Conservation (phyloP, 92 coral and sea anemone species). For the Epizoanthus ramosus region DNA sequence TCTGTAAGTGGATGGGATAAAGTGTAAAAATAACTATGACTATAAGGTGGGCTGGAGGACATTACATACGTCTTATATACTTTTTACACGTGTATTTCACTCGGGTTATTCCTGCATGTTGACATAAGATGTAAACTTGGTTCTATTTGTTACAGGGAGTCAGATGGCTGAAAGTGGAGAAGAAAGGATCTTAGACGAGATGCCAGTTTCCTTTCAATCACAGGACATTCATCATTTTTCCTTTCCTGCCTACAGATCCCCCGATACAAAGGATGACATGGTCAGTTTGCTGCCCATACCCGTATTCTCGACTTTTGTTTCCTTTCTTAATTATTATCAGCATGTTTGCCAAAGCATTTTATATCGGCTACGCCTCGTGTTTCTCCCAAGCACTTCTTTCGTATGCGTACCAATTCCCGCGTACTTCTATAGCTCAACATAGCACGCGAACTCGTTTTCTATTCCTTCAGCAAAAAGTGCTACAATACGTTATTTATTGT, state of each 20-base stretch:
- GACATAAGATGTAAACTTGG: neutral
- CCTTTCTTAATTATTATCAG: neutral
- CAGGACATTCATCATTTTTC: conserved; percentile 76
- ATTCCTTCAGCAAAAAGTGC: neutral
- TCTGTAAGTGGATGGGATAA: too few relatives aligned
- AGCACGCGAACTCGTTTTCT: too few relatives aligned
- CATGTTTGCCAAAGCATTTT: neutral
- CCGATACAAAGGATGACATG: conserved; percentile 89
- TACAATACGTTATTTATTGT: too few relatives aligned
- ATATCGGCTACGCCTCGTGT: neutral
- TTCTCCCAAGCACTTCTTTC: too few relatives aligned
- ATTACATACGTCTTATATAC: too few relatives aligned
- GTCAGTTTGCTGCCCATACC: conserved; percentile 47
- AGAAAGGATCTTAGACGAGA: conserved; percentile 62
- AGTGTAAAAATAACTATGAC: too few relatives aligned
- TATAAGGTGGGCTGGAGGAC: too few relatives aligned
- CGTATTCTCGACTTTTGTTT: neutral
- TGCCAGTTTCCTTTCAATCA: conserved; percentile 62
- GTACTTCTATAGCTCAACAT: too few relatives aligned
- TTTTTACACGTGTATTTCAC: neutral
- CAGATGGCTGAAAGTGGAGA: conserved; percentile 78
- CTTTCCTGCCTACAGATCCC: conserved; percentile 84
- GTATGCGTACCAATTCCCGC: too few relatives aligned
- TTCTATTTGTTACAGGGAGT: conserved; percentile 64
- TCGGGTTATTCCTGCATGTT: neutral